Base-by-base conservation (phyloP, 2,888 invertebrate genomes). In the Pterobdella sp. region DNA sequence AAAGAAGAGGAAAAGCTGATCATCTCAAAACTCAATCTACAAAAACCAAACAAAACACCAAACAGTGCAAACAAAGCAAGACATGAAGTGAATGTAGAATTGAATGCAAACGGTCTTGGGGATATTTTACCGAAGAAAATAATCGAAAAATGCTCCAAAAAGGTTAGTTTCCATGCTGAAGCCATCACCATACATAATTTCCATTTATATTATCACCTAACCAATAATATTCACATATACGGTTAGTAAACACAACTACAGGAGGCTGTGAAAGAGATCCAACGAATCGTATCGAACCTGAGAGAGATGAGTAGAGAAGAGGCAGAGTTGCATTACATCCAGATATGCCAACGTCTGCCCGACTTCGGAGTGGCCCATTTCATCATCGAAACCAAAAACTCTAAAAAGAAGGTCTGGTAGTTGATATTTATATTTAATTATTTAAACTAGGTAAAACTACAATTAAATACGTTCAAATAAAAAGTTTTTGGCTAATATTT, bases 331-430 rank as follows among this genome's bases (percentile, higher is more conserved):
- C 94, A 92, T 82, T 98, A 93, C 85, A 94, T 99, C 80, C 91
- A 92, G 83, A 94, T 94, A 0, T 99, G 97, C 97, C 96, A 98
- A 85, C 92, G 93, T 68, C 86, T 99, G 71, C 95, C 97, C 0
- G 94, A 94, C 82, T 95, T 91, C 83, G 97, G 97, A 0, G 90
- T 95, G 76, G 91, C 93, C 7, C 87, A 97, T 78, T 98, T 99
- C 79, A 89, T 96, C 75, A 93, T 97, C 35, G 90, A 92, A 80
- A 94, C 96, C 86, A 90, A 79, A 42, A 80, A 80, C 66, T 76
- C 79, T 71, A 84, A 84, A 77, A 84, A 83, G 78, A 84, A 85
- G 80, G 85, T 84, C 77, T 42, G 26, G 1, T 14, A 26, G 32
- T 60, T 26, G 22, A 10, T 63, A 29, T 63, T 32, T 56, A 10